phyloP scores from a whole-genome alignment of 2,888 invertebrate species.

The Drosophila siamana region DNA sequence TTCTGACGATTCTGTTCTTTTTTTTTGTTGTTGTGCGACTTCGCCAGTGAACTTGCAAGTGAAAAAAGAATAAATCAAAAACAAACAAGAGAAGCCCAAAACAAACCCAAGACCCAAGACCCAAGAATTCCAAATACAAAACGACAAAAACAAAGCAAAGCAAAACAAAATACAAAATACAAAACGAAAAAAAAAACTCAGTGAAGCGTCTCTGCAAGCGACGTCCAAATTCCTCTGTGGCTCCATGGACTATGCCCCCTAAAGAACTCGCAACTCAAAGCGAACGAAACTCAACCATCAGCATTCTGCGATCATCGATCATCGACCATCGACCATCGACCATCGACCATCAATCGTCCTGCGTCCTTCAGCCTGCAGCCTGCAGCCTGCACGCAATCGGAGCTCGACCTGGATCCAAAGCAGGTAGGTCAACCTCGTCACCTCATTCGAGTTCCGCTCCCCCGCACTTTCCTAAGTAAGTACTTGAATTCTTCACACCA shows the following conservation, averaged over 20 bases:
- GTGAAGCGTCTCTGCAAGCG: too few species aligned
- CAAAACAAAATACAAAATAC: too few species aligned
- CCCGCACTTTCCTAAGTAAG: conserved; percentile 11
- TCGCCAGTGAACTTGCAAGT: conserved; percentile 46
- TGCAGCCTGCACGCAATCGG: neutral
- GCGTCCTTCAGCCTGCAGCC: neutral
- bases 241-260: conserved; percentile 36
- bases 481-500: neutral
- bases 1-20: neutral
- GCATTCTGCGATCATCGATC: neutral
- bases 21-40: conserved; percentile 42
- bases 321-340: neutral
- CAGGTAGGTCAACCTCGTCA: conserved; percentile 31
- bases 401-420: conserved; percentile 15
- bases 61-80: conserved; percentile 27
- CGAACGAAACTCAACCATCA: neutral
- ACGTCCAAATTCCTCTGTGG: too few species aligned
- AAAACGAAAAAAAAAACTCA: too few species aligned
- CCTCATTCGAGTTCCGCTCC: neutral
- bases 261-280: too few species aligned
- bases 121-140: neutral
- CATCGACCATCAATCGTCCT: too few species aligned
- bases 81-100: conserved; percentile 1
- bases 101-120: too few species aligned
- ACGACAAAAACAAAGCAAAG: neutral